These are phyloP conservation scores for Pycnomerus fuliginosus DNA, from an alignment of 2,888 invertebrate species.

Conservation along the genomic window DNA sequence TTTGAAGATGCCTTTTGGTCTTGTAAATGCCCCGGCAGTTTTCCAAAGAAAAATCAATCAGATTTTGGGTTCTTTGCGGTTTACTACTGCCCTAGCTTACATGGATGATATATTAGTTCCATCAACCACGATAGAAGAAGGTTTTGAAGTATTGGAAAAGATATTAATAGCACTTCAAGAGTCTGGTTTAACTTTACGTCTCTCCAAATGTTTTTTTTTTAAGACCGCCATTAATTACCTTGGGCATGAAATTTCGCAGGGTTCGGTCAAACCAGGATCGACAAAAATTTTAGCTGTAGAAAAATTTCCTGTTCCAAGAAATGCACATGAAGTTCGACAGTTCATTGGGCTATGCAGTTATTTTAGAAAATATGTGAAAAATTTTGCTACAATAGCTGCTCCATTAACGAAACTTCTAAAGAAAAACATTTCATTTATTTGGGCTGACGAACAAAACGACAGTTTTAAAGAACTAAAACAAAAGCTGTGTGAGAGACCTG, in stretches of 20 bases:
- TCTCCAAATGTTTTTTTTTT: too few species aligned
- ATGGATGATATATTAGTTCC: constrained; percentile 33
- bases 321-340: constrained; percentile 10
- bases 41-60: constrained; percentile 26
- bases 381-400: constrained; percentile 1
- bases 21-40: constrained; percentile 39
- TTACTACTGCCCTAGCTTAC: constrained; percentile 20
- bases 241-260: too few species aligned
- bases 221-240: too few species aligned
- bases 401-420: background rate
- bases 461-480: constrained; percentile 7
- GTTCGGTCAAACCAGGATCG: too few species aligned
- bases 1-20: constrained; percentile 42
- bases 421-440: constrained; percentile 1
- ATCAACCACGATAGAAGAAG: constrained; percentile 18
- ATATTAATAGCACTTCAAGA: constrained; percentile 12
- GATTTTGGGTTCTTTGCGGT: constrained; percentile 24
- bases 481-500: constrained; percentile 4
- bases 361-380: constrained; percentile 6
- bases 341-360: constrained; percentile 9
- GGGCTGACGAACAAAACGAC: constrained; percentile 9
- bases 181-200: too few species aligned
- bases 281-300: too few species aligned
- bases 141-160: constrained; percentile 19
- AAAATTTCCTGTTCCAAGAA: too few species aligned